These are phyloP conservation scores for Piprites chloris DNA, from an alignment of 2,113 vertebrate genomes.

Conservation along the genomic window DNA sequence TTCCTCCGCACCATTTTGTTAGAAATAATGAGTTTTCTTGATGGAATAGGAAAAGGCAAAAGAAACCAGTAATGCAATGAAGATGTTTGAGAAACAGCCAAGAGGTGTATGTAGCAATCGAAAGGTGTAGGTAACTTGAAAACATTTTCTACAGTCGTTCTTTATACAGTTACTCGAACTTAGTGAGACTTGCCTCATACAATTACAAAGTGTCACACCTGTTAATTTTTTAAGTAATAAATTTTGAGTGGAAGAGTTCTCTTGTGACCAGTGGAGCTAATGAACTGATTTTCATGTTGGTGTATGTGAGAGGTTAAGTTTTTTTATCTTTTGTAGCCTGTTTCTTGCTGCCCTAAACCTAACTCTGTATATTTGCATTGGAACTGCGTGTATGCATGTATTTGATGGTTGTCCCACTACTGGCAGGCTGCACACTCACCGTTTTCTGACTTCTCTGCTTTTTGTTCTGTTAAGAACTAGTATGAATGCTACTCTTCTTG, in stretches of 20 bases:
- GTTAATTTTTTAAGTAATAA: neutral
- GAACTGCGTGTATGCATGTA: accelerated
- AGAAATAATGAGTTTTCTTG: neutral
- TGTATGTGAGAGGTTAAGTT: neutral
- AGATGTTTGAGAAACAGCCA: neutral
- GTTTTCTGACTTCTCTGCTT: neutral
- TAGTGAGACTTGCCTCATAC: neutral
- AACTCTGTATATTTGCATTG: accelerated
- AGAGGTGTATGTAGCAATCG: neutral
- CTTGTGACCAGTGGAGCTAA: neutral
- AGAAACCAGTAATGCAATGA: neutral
- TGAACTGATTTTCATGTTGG: neutral
- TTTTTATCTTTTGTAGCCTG: neutral
- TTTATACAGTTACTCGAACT: neutral
- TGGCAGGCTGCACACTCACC: neutral
- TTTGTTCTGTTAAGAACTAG: neutral
- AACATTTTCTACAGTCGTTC: neutral
- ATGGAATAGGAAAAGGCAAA: neutral
- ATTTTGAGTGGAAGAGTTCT: neutral
- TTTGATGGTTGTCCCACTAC: neutral
- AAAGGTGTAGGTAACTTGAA: neutral
- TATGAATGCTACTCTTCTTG: neutral
- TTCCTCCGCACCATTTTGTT: neutral
- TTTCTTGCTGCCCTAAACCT: neutral
- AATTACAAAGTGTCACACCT: neutral